Evolutionary conservation across 2,113 vertebrate species (phyloP).

Genomic region (Nothocercus julius): DNA sequence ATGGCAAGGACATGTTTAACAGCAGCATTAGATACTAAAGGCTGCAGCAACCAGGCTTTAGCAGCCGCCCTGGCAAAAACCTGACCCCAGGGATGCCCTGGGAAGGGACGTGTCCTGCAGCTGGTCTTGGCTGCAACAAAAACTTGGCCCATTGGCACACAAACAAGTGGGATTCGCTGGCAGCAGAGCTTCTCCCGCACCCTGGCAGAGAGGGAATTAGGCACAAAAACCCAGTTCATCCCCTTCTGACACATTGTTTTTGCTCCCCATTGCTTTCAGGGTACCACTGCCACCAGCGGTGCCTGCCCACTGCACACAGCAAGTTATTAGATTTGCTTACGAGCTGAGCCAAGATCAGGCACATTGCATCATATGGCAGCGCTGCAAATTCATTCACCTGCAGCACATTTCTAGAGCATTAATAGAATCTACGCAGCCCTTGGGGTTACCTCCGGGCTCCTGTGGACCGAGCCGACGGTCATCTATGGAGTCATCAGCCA

Average conservation of each 20-base stretch:
- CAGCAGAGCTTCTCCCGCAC: neutral
- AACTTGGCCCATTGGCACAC: neutral
- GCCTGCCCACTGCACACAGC: rapidly evolving
- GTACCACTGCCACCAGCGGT: rapidly evolving
- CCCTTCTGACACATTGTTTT: neutral
- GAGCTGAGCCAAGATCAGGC: neutral
- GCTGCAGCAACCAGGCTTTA: neutral
- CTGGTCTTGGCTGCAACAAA: neutral
- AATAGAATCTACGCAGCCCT: neutral
- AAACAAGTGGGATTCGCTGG: neutral
- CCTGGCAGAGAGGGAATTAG: neutral
- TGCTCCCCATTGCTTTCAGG: neutral
- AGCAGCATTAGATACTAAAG: neutral
- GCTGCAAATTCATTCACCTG: neutral
- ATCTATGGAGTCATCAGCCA: neutral
- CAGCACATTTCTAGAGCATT: neutral
- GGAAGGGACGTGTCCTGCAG: neutral
- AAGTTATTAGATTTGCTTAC: neutral
- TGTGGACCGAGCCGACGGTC: neutral
- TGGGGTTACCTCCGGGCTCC: neutral
- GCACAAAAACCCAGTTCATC: neutral
- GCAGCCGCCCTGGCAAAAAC: neutral
- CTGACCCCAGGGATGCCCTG: neutral
- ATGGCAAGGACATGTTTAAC: rapidly evolving
- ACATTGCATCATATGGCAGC: rapidly evolving